phyloP scores from a whole-genome alignment of 2,113 vertebrate genomes.

The Indicator maculatus region DNA sequence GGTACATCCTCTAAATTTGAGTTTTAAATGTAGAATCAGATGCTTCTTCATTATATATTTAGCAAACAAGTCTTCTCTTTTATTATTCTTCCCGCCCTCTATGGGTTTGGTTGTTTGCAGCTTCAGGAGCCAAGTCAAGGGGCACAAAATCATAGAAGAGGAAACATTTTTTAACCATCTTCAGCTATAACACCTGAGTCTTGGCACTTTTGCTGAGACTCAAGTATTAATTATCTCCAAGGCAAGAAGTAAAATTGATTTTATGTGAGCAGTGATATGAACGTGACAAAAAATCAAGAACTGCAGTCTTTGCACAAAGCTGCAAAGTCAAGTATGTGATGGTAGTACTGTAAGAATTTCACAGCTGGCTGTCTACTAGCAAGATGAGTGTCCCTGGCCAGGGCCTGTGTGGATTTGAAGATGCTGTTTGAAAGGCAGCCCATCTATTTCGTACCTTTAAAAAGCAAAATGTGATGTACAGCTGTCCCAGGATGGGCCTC shows the following conservation, averaged over 20 bases:
- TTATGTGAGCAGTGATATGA: background rate
- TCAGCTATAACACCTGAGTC: background rate
- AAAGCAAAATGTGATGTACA: background rate
- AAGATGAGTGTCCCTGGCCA: background rate
- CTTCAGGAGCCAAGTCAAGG: background rate
- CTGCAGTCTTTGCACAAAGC: background rate
- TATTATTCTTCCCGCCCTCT: background rate
- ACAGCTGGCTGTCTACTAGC: background rate
- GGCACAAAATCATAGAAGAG: fast-evolving
- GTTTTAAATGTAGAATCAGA: background rate
- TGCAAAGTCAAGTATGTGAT: fast-evolving
- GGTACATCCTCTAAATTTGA: background rate
- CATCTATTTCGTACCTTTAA: background rate
- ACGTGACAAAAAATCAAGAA: background rate
- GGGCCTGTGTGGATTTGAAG: background rate
- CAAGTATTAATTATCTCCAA: background rate
- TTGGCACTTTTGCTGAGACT: background rate
- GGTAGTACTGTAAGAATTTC: background rate
- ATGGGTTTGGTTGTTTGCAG: background rate
- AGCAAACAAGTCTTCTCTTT: background rate
- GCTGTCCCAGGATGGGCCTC: background rate
- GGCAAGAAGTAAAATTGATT: background rate
- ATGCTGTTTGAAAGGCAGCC: background rate
- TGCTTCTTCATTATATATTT: background rate
- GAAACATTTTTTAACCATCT: background rate